These are phyloP conservation scores for Pogonophryne albipinna DNA, from an alignment of 2,797 vertebrate genomes.

Conservation along the genomic window DNA sequence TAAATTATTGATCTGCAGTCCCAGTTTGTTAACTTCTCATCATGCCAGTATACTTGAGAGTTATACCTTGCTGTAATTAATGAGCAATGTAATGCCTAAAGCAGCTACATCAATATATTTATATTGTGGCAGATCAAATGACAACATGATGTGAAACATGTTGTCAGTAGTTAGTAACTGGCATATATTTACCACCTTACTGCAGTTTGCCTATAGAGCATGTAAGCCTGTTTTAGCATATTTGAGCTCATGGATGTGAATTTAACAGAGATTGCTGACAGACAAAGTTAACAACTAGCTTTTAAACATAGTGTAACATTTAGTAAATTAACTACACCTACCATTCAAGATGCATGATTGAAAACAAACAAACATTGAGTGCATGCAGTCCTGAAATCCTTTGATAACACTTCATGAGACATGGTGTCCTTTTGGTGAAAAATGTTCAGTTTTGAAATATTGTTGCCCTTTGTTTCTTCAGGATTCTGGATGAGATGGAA, in stretches of 20 bases:
- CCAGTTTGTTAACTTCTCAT: too few relatives aligned
- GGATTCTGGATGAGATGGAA: constrained; percentile 78
- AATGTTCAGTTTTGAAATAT: constrained; percentile 20
- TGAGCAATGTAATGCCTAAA: too few relatives aligned
- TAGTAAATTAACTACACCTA: too few relatives aligned
- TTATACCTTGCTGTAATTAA: too few relatives aligned
- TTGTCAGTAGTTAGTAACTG: too few relatives aligned
- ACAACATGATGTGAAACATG: too few relatives aligned
- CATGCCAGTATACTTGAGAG: too few relatives aligned
- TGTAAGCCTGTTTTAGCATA: background rate
- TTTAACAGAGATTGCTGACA: background rate
- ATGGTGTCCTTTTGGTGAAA: constrained; percentile 24
- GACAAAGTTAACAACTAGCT: too few relatives aligned
- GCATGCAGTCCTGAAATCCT: background rate
- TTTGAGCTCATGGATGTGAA: background rate
- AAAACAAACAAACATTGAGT: background rate
- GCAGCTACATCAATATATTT: too few relatives aligned
- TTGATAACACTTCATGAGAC: constrained; percentile 2
- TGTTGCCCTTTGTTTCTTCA: constrained; percentile 53
- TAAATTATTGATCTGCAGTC: background rate
- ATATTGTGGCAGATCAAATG: too few relatives aligned
- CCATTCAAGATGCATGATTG: background rate
- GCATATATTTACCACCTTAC: background rate
- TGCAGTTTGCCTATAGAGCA: background rate
- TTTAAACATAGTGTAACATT: too few relatives aligned